Evolutionary conservation across 2,113 vertebrate genomes (phyloP).

Genomic region (Phoenicopterus ruber): DNA sequence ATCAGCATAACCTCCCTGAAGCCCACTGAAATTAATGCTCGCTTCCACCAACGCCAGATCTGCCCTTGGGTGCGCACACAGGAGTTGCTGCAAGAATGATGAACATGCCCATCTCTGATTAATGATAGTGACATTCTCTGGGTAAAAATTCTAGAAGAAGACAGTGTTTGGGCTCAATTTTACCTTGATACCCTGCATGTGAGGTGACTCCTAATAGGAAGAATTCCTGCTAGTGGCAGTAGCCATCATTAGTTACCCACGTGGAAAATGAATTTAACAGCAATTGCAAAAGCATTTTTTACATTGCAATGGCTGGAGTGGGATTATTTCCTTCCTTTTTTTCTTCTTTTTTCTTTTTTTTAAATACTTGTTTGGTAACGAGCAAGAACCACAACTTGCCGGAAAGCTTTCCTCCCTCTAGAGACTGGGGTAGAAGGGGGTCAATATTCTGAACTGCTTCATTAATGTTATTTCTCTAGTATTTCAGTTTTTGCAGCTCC

Average conservation of each 20-base stretch:
- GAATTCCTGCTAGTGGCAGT: neutral
- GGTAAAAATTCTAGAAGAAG: neutral
- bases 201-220: neutral
- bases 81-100: neutral
- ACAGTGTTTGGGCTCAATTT: neutral
- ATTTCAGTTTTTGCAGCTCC: conserved; percentile 55
- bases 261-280: neutral
- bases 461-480: conserved; percentile 49
- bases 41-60: neutral
- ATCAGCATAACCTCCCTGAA: neutral
- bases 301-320: neutral
- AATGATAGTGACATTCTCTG: neutral
- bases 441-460: conserved; percentile 43
- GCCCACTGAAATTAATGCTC: neutral
- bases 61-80: neutral
- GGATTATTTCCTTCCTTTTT: neutral
- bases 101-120: neutral
- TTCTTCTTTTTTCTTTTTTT: neutral
- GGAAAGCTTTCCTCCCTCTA: neutral
- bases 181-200: neutral
- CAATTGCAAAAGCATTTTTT: neutral
- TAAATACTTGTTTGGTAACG: neutral
- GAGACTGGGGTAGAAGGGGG: neutral
- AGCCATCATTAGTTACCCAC: neutral
- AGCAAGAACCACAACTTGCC: neutral